These are phyloP conservation scores for Cygnus olor DNA, from an alignment of 2,797 vertebrate species.

Conservation along the genomic window DNA sequence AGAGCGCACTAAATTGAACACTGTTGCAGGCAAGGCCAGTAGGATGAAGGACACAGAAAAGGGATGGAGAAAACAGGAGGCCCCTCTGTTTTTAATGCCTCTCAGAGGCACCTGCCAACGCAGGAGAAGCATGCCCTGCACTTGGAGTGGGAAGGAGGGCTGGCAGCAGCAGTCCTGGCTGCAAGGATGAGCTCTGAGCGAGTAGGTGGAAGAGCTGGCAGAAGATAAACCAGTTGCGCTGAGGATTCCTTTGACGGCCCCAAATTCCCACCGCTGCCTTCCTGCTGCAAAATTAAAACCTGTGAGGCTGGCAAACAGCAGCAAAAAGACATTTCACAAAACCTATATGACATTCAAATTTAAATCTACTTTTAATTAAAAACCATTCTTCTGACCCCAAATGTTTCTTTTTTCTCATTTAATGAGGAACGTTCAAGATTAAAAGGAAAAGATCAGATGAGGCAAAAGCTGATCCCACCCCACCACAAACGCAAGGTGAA, in stretches of 20 bases:
- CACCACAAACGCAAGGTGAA: background rate
- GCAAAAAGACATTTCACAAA: background rate
- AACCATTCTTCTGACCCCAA: background rate
- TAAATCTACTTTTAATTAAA: conserved; percentile 21
- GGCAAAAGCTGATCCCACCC: background rate
- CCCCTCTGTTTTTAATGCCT: background rate
- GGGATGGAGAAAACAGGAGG: background rate
- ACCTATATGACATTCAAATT: background rate
- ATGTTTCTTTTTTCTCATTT: background rate
- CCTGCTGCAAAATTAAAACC: background rate
- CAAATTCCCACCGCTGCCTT: background rate
- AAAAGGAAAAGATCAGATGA: conserved; percentile 23
- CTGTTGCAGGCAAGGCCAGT: background rate
- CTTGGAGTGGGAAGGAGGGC: background rate
- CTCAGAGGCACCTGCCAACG: background rate
- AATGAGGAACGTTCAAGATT: background rate
- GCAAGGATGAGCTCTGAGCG: background rate
- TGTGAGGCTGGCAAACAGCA: background rate
- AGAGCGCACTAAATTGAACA: background rate
- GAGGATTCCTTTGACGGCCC: background rate
- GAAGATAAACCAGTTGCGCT: background rate
- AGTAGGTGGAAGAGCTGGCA: background rate
- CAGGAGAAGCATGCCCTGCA: background rate
- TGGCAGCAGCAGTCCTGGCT: fast-evolving
- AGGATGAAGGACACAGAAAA: background rate